These are phyloP conservation scores for Eilema sororculum DNA, from an alignment of 2,888 invertebrate species.

Conservation along the genomic window DNA sequence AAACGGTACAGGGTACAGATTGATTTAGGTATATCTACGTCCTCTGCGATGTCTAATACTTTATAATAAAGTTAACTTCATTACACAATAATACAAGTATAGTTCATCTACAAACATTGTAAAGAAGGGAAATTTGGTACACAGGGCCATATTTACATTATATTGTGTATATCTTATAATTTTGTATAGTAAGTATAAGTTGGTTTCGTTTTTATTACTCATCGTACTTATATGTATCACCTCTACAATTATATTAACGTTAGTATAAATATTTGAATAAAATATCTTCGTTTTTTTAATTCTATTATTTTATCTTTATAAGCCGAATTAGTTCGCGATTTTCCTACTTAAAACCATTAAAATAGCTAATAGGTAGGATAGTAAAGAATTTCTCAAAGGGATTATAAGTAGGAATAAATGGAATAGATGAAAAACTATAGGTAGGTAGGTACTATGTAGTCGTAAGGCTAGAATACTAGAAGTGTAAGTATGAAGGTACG, in stretches of 20 bases:
- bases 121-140: slow-evolving; percentile 86
- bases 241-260: slow-evolving; percentile 79
- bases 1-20: slow-evolving; percentile 40
- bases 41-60: slow-evolving; percentile 33
- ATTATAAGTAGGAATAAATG: slow-evolving; percentile 71
- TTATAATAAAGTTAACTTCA: slow-evolving; percentile 40
- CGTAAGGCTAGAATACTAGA: slow-evolving; percentile 56
- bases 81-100: slow-evolving; percentile 55
- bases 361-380: slow-evolving; percentile 63
- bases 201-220: slow-evolving; percentile 72
- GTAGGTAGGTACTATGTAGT: slow-evolving; percentile 43
- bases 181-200: slow-evolving; percentile 81
- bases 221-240: slow-evolving; percentile 66
- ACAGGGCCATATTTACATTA: slow-evolving; percentile 81
- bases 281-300: slow-evolving; percentile 76
- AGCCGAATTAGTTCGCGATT: slow-evolving; percentile 72
- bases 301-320: slow-evolving; percentile 62
- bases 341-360: slow-evolving; percentile 66
- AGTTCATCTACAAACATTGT: slow-evolving; percentile 81
- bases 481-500: slow-evolving; percentile 46
- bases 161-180: slow-evolving; percentile 77
- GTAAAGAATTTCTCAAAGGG: slow-evolving; percentile 68
- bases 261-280: slow-evolving; percentile 85
- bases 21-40: slow-evolving; percentile 30
- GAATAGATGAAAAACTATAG: slow-evolving; percentile 47